phyloP scores from a whole-genome alignment of 1,140 invertebrate genomes.

The Lordiphosa mommai region DNA sequence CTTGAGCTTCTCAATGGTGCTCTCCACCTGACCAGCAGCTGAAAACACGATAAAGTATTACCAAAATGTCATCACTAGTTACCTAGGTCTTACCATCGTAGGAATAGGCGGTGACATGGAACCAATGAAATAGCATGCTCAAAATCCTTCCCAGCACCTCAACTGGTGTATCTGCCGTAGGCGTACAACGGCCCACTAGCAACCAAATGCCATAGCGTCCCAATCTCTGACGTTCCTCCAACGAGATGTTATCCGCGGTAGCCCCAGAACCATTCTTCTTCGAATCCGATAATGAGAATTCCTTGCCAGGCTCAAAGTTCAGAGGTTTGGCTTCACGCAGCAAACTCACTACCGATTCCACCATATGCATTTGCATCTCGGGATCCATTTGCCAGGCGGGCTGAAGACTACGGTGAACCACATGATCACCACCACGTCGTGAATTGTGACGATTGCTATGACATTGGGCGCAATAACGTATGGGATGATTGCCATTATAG shows the following conservation, averaged over 20 bases:
- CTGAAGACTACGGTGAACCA: slow-evolving; percentile 92
- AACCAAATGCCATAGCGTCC: slow-evolving; percentile 98
- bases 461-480: slow-evolving; percentile 95
- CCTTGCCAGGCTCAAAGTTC: slow-evolving; percentile 83
- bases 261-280: slow-evolving; percentile 62
- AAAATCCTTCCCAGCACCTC: slow-evolving; percentile 95
- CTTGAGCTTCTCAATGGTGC: slow-evolving; percentile 94
- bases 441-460: slow-evolving; percentile 94
- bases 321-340: slow-evolving; percentile 89
- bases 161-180: slow-evolving; percentile 90
- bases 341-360: slow-evolving; percentile 96
- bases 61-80: not conserved
- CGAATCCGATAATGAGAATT: slow-evolving; percentile 36
- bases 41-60: slow-evolving; percentile 25
- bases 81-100: slow-evolving; percentile 88
- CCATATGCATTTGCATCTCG: slow-evolving; percentile 95
- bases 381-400: slow-evolving; percentile 92
- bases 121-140: slow-evolving; percentile 99
- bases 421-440: slow-evolving; percentile 91
- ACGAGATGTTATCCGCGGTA: slow-evolving; percentile 82
- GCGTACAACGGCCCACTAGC: slow-evolving; percentile 95
- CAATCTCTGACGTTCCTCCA: slow-evolving; percentile 92
- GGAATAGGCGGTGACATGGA: slow-evolving; percentile 97
- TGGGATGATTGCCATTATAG: slow-evolving; percentile 97
- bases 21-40: slow-evolving; percentile 86